A percentile compares a stretch with the other conserved stretches of the same genome.
Evolutionary conservation across 2,888 invertebrate species (phyloP).

Genomic region (Arrhopalites spinosus): DNA sequence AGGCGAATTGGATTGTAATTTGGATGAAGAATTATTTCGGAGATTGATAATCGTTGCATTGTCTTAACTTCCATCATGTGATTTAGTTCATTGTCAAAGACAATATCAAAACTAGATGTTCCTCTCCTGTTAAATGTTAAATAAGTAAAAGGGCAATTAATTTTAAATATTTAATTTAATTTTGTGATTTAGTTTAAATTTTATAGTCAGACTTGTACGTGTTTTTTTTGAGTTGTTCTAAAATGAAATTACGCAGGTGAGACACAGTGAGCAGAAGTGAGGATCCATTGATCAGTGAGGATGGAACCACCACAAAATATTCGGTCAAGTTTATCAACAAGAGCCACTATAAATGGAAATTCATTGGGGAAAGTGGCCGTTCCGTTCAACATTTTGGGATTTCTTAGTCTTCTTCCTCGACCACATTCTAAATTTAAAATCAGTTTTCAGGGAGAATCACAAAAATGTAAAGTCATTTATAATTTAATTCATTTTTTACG

Average conservation of each 20-base stretch:
- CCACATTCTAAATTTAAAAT: conserved; percentile 8
- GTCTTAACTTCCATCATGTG: neutral
- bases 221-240: neutral
- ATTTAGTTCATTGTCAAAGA: neutral
- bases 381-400: conserved; percentile 11
- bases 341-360: conserved; percentile 2
- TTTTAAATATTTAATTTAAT: too few species aligned
- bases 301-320: conserved; percentile 10
- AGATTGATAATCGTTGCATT: neutral
- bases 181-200: neutral
- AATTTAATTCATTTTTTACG: neutral
- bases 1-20: conserved; percentile 14
- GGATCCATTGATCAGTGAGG: neutral
- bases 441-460: neutral
- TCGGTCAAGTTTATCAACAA: neutral
- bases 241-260: conserved; percentile 4
- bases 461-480: neutral
- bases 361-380: conserved; percentile 7
- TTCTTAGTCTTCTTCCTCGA: neutral
- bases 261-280: conserved; percentile 10
- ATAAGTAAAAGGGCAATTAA: too few species aligned
- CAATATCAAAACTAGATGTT: neutral
- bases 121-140: neutral
- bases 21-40: neutral
- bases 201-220: neutral